phyloP scores from a whole-genome alignment of 1,140 invertebrate genomes.

The Drosophila sechellia region DNA sequence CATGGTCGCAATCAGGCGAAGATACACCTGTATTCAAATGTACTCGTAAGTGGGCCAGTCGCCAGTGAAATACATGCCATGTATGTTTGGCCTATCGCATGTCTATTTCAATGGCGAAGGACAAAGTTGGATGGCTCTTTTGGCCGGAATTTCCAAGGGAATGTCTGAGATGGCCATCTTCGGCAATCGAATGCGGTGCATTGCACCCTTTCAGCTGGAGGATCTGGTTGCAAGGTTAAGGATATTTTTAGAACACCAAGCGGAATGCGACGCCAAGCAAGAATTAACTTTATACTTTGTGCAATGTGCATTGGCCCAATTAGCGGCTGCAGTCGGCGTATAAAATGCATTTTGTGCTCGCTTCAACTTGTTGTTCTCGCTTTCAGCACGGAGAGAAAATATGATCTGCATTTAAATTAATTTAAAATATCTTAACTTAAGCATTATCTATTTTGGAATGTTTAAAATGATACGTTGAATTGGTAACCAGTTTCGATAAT shows the following conservation, averaged over 20 bases:
- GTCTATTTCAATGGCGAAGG: conserved; percentile 8
- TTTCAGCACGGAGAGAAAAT: conserved; percentile 12
- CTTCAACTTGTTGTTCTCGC: conserved; percentile 21
- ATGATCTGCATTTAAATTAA: neutral
- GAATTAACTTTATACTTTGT: conserved; percentile 27
- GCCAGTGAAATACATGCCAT: neutral
- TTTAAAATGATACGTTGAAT: neutral
- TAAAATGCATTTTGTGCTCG: conserved; percentile 44
- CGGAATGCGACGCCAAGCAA: conserved; percentile 33
- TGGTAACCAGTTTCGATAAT: neutral
- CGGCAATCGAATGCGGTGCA: conserved; percentile 32
- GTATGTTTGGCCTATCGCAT: conserved; percentile 4
- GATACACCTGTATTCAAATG: conserved; percentile 29
- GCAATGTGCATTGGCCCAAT: conserved; percentile 67
- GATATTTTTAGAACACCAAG: conserved; percentile 66
- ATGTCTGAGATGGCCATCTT: conserved; percentile 1
- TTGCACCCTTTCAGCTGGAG: conserved; percentile 35
- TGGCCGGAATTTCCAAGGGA: neutral
- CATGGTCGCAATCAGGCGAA: conserved; percentile 1
- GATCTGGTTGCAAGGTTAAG: conserved; percentile 55
- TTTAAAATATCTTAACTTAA: no score
- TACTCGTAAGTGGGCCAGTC: neutral
- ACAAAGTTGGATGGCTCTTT: conserved; percentile 7
- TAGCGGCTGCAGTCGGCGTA: conserved; percentile 51
- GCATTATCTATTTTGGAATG: neutral